These are phyloP conservation scores for Charadrius vociferus DNA, from an alignment of 2,113 vertebrate species.

Conservation along the genomic window DNA sequence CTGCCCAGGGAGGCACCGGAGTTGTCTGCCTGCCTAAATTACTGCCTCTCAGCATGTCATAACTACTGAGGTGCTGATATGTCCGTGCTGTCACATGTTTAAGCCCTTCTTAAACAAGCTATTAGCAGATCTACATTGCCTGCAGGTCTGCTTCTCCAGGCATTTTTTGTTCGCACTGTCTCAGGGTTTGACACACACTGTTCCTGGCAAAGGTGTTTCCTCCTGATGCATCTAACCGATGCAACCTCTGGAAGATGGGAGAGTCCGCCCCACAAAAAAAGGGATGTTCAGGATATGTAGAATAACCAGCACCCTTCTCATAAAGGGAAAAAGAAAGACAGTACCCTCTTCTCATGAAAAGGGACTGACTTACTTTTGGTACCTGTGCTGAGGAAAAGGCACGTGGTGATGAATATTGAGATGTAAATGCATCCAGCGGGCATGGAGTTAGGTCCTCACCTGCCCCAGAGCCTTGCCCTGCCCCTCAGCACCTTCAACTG, in stretches of 20 bases:
- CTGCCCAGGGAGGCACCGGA: background rate
- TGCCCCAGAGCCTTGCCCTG: background rate
- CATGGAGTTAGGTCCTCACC: background rate
- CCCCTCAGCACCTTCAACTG: background rate
- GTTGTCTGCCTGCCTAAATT: background rate
- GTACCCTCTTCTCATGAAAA: background rate
- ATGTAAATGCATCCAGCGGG: background rate
- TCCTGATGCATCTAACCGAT: background rate
- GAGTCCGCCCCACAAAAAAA: background rate
- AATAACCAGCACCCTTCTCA: background rate
- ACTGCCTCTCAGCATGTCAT: background rate
- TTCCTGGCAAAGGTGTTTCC: background rate
- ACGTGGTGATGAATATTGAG: background rate
- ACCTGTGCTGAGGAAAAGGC: background rate
- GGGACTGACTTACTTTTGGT: background rate
- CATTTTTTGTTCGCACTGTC: background rate
- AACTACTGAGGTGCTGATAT: background rate
- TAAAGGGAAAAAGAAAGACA: background rate
- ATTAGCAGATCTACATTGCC: background rate
- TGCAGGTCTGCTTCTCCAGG: background rate
- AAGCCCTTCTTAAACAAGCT: background rate
- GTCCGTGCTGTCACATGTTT: background rate
- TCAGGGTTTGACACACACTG: background rate
- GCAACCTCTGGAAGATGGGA: background rate
- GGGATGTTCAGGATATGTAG: background rate